phyloP scores from a whole-genome alignment of 2,797 vertebrate genomes.

The Megalops cyprinoides region DNA sequence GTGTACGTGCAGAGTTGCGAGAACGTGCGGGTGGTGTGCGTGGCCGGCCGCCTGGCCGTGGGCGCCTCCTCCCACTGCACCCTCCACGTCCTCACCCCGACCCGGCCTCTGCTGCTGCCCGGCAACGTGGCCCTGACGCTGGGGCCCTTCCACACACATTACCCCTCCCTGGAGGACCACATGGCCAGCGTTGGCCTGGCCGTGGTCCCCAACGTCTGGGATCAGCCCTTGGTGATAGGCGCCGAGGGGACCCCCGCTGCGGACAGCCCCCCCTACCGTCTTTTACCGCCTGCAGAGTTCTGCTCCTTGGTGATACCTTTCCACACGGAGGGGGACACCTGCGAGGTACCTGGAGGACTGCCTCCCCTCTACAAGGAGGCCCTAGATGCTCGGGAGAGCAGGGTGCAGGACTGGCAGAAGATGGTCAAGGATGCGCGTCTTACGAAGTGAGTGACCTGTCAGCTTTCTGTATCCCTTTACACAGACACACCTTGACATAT shows the following conservation, averaged over 20 bases:
- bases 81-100: slow-evolving; percentile 84
- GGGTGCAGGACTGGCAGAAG: slow-evolving; percentile 87
- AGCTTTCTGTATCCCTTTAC: neutral
- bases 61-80: slow-evolving; percentile 79
- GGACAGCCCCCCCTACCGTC: slow-evolving; percentile 72
- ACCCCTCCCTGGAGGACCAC: slow-evolving; percentile 93
- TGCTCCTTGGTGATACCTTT: slow-evolving; percentile 87
- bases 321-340: slow-evolving; percentile 92
- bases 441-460: slow-evolving; percentile 80
- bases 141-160: slow-evolving; percentile 92
- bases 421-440: slow-evolving; percentile 84
- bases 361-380: slow-evolving; percentile 79
- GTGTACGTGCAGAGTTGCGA: slow-evolving; percentile 90
- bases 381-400: slow-evolving; percentile 76
- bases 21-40: slow-evolving; percentile 80
- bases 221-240: slow-evolving; percentile 83
- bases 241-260: slow-evolving; percentile 65
- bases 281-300: slow-evolving; percentile 83
- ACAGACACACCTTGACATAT: neutral
- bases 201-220: slow-evolving; percentile 91
- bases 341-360: slow-evolving; percentile 88
- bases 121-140: slow-evolving; percentile 85
- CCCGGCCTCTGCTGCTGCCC: slow-evolving; percentile 84
- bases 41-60: slow-evolving; percentile 79
- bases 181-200: slow-evolving; percentile 93